phyloP scores from a whole-genome alignment of 2,797 vertebrate species.

The Semaprochilodus insignis region DNA sequence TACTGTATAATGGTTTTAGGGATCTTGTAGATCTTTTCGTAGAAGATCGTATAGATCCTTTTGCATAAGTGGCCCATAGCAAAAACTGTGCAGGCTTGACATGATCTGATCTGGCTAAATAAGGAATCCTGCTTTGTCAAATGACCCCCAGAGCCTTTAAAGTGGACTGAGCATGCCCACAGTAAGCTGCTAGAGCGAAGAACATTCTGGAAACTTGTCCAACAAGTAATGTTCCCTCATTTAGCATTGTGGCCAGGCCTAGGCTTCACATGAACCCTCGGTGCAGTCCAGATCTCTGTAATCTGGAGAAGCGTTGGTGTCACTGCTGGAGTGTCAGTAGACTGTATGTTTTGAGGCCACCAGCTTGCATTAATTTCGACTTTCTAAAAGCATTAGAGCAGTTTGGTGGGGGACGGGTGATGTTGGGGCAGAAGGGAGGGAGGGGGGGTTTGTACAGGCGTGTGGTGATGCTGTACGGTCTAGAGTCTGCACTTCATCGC shows the following conservation, averaged over 20 bases:
- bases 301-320: background rate
- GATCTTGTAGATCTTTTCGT: too few relatives aligned
- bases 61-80: too few relatives aligned
- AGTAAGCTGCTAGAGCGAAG: background rate
- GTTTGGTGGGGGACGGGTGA: background rate
- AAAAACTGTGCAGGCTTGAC: background rate
- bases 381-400: background rate
- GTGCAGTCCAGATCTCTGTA: background rate
- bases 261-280: too few relatives aligned
- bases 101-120: background rate
- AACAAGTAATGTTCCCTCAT: background rate
- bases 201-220: background rate
- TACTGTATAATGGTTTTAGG: too few relatives aligned
- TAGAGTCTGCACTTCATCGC: slow-evolving; percentile 14
- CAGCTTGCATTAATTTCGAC: background rate
- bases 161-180: background rate
- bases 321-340: background rate
- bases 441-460: too few relatives aligned
- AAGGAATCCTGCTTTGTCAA: background rate
- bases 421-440: too few relatives aligned
- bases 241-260: too few relatives aligned
- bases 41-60: too few relatives aligned
- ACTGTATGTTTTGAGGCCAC: too few relatives aligned
- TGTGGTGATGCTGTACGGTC: background rate
- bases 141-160: background rate